Evolutionary conservation across 2,888 invertebrate genomes (phyloP).

Genomic region (Omphaloscelis lunosa): DNA sequence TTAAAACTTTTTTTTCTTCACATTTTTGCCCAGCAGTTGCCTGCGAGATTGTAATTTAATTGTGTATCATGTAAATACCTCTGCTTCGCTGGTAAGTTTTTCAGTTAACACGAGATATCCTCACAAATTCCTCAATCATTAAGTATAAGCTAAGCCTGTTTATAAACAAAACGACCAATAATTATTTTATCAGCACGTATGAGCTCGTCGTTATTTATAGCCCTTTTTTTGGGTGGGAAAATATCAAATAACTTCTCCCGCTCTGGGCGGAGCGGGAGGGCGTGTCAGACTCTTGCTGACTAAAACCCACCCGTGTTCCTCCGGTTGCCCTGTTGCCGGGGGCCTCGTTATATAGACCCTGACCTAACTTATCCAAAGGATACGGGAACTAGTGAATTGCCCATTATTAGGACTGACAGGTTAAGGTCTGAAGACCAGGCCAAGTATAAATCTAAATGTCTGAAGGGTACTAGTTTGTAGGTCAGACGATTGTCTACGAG

Average conservation of each 20-base stretch:
- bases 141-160: background rate
- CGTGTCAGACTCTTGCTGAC: no score
- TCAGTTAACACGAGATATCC: no score
- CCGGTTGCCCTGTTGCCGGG: no score
- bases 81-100: background rate
- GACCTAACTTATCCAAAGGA: constrained; percentile 22
- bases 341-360: constrained; percentile 21
- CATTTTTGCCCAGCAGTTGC: background rate
- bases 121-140: background rate
- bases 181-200: background rate
- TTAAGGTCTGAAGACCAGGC: constrained; percentile 26
- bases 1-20: no score
- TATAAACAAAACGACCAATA: background rate
- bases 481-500: background rate
- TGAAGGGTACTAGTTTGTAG: constrained; percentile 1
- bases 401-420: constrained; percentile 53
- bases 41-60: background rate
- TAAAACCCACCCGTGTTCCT: no score
- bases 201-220: no score
- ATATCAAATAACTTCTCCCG: no score
- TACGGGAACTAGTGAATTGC: constrained; percentile 24
- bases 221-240: no score
- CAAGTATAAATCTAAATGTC: constrained; percentile 9
- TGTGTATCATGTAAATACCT: background rate
- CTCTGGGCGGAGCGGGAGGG: no score